phyloP scores from a whole-genome alignment of 2,888 invertebrate genomes.

The Galerucella nymphaeae region DNA sequence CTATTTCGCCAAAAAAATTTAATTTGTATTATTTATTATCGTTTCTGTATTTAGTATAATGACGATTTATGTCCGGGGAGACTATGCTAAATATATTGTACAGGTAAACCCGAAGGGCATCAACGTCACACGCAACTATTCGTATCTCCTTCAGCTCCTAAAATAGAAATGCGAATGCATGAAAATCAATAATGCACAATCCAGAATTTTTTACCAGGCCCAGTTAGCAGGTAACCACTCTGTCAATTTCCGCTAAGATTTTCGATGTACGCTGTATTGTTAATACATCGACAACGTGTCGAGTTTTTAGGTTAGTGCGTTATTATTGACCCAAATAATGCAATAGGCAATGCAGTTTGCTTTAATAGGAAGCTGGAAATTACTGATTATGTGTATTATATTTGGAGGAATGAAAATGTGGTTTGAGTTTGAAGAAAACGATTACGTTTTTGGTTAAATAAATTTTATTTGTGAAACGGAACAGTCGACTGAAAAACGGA shows the following conservation, averaged over 20 bases:
- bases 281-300: background rate
- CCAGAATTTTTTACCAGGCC: conserved; percentile 7
- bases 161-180: conserved; percentile 17
- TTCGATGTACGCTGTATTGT: background rate
- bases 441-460: too few species aligned
- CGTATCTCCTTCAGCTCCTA: background rate
- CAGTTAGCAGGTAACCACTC: background rate
- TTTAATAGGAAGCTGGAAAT: background rate
- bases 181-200: conserved; percentile 14
- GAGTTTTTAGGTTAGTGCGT: background rate
- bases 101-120: background rate
- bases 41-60: too few species aligned
- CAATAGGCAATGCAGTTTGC: background rate
- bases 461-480: too few species aligned
- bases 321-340: background rate
- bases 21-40: too few species aligned
- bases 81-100: background rate
- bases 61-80: background rate
- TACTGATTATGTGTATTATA: too few species aligned
- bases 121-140: background rate
- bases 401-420: too few species aligned
- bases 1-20: too few species aligned
- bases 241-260: conserved; percentile 5
- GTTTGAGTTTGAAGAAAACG: too few species aligned
- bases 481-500: too few species aligned